These are phyloP conservation scores for Phragmatobia fuliginosa DNA, from an alignment of 2,888 invertebrate genomes.

Conservation along the genomic window DNA sequence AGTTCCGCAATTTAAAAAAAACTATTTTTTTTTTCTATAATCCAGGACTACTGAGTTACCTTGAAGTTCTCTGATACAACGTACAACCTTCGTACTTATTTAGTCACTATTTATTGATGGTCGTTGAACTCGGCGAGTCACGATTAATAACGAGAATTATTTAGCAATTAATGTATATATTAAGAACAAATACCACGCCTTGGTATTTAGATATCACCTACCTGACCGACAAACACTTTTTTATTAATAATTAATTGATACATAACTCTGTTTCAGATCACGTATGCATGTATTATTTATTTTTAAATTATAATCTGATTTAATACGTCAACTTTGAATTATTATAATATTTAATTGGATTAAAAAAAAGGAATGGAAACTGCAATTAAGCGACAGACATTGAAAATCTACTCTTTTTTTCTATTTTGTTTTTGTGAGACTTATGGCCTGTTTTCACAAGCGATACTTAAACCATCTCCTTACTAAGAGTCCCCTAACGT, in stretches of 20 bases:
- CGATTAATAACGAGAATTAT: conserved; percentile 49
- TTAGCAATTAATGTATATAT: conserved; percentile 53
- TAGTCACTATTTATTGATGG: conserved; percentile 70
- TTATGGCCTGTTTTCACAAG: too few relatives aligned
- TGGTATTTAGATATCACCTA: conserved; percentile 27
- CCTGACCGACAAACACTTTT: conserved; percentile 57
- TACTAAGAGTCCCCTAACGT: too few relatives aligned
- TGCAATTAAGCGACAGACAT: background rate
- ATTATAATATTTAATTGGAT: background rate
- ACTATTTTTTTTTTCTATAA: conserved; percentile 58
- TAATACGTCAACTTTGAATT: background rate
- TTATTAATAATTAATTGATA: conserved; percentile 40
- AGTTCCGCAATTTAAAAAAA: conserved; percentile 63
- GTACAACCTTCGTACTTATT: conserved; percentile 76
- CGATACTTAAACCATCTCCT: too few relatives aligned
- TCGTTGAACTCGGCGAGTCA: conserved; percentile 67
- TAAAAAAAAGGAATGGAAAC: background rate
- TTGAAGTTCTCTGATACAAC: conserved; percentile 70
- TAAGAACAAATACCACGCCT: conserved; percentile 48
- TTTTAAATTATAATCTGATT: background rate
- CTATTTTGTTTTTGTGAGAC: too few relatives aligned
- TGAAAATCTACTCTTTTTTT: background rate
- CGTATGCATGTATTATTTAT: background rate
- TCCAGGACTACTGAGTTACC: conserved; percentile 66
- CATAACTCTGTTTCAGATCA: background rate